A percentile compares a stretch with the other conserved stretches of the same genome.
These are phyloP conservation scores for Frieseomelitta varia DNA, from an alignment of 1,140 invertebrate genomes.

Conservation along the genomic window DNA sequence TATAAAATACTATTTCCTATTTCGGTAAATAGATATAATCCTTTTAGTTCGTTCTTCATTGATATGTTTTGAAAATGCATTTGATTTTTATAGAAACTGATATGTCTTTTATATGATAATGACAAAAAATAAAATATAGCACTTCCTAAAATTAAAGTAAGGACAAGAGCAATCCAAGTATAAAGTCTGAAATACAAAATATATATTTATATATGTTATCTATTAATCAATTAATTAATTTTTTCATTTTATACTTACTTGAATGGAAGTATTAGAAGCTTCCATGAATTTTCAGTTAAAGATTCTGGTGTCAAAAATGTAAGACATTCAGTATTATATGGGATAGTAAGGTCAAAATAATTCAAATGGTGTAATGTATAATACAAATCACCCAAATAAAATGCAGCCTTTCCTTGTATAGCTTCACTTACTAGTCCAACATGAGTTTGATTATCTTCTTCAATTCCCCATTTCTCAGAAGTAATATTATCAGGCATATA, in stretches of 20 bases:
- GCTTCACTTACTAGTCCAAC: conserved; percentile 89
- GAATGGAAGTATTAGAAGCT: conserved; percentile 90
- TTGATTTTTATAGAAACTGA: conserved; percentile 65
- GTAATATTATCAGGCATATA: conserved; percentile 85
- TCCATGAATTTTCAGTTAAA: conserved; percentile 90
- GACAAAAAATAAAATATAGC: conserved; percentile 84
- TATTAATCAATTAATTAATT: neutral
- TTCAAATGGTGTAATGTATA: conserved; percentile 87
- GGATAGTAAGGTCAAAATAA: conserved; percentile 88
- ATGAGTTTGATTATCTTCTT: conserved; percentile 84
- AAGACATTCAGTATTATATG: conserved; percentile 90
- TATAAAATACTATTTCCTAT: conserved; percentile 88
- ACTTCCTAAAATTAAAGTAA: conserved; percentile 84
- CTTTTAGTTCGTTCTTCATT: conserved; percentile 73
- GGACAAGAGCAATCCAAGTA: conserved; percentile 85
- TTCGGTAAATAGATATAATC: conserved; percentile 87
- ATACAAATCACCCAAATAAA: conserved; percentile 90
- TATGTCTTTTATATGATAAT: conserved; percentile 74
- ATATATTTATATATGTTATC: conserved; percentile 20
- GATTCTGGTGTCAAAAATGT: conserved; percentile 92
- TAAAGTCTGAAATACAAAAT: conserved; percentile 81
- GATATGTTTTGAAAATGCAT: conserved; percentile 50
- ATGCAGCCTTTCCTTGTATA: conserved; percentile 85
- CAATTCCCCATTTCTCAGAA: conserved; percentile 86
- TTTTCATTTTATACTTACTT: conserved; percentile 79